phyloP scores from a whole-genome alignment of 2,113 vertebrate species.

The Corydoras sp. region DNA sequence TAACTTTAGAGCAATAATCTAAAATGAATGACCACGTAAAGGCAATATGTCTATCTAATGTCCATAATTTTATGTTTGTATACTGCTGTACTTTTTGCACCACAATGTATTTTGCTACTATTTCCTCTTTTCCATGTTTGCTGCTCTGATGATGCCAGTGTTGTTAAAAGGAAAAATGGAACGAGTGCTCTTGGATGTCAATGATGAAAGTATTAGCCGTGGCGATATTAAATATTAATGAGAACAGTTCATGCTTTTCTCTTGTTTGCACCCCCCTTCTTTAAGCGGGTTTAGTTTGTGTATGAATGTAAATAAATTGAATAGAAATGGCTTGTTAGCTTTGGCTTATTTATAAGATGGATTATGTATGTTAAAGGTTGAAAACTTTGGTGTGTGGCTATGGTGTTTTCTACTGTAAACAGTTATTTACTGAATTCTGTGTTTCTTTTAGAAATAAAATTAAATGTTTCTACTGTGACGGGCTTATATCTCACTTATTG shows the following conservation, averaged over 20 bases:
- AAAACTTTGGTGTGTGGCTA: constrained; percentile 19
- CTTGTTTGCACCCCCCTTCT: constrained; percentile 21
- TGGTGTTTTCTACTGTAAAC: constrained; percentile 43
- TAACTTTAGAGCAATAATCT: constrained; percentile 16
- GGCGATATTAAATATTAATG: constrained; percentile 5
- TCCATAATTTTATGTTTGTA: constrained; percentile 18
- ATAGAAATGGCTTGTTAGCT: constrained; percentile 17
- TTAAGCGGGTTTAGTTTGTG: constrained; percentile 4
- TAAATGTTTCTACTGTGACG: constrained; percentile 36
- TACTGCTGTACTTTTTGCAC: background rate
- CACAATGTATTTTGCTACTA: constrained; percentile 8
- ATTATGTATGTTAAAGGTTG: constrained; percentile 32
- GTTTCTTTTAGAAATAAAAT: constrained; percentile 48
- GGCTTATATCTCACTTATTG: constrained; percentile 12
- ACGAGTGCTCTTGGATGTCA: constrained; percentile 34
- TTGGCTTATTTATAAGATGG: constrained; percentile 33
- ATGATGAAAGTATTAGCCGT: constrained; percentile 17
- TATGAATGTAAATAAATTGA: background rate
- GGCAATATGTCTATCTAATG: constrained; percentile 7
- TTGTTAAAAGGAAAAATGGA: constrained; percentile 14
- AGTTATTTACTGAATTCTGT: constrained; percentile 31
- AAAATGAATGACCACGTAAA: background rate
- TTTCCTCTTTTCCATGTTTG: constrained; percentile 26
- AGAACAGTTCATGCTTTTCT: constrained; percentile 16
- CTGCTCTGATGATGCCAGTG: constrained; percentile 27